Evolutionary conservation across 2,113 vertebrate species (phyloP).

Genomic region (Pitta sordida): DNA sequence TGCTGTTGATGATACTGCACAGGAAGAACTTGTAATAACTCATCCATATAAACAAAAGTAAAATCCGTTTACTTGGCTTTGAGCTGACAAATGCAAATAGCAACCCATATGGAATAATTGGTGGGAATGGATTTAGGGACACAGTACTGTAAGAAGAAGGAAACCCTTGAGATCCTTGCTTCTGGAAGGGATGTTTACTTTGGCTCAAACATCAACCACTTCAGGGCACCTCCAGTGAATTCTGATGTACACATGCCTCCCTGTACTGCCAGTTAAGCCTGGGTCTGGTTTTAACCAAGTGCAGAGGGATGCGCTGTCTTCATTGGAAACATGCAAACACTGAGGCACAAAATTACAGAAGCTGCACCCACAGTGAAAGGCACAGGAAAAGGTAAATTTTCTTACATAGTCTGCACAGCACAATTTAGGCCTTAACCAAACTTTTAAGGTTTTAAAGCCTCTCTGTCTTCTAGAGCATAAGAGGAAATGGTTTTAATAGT

Average conservation of each 20-base stretch:
- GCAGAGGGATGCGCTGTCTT: not conserved
- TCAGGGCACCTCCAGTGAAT: not conserved
- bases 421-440: not conserved
- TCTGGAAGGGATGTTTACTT: not conserved
- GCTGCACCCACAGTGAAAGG: not conserved
- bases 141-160: not conserved
- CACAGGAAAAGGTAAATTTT: not conserved
- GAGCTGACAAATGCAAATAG: not conserved
- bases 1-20: not conserved
- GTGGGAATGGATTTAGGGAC: not conserved
- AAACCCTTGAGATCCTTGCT: not conserved
- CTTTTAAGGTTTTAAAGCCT: not conserved
- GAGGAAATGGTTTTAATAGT: not conserved
- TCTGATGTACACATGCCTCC: not conserved
- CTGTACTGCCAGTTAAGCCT: not conserved
- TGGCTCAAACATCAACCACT: not conserved
- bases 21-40: not conserved
- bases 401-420: not conserved
- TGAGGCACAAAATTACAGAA: not conserved
- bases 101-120: not conserved
- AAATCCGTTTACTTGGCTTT: not conserved
- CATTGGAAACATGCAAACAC: not conserved
- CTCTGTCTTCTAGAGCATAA: not conserved
- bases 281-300: not conserved
- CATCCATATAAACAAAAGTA: not conserved